phyloP scores from a whole-genome alignment of 37 sponge, comb jelly and placozoan genomes.

The Halisarca cf. caerulea region DNA sequence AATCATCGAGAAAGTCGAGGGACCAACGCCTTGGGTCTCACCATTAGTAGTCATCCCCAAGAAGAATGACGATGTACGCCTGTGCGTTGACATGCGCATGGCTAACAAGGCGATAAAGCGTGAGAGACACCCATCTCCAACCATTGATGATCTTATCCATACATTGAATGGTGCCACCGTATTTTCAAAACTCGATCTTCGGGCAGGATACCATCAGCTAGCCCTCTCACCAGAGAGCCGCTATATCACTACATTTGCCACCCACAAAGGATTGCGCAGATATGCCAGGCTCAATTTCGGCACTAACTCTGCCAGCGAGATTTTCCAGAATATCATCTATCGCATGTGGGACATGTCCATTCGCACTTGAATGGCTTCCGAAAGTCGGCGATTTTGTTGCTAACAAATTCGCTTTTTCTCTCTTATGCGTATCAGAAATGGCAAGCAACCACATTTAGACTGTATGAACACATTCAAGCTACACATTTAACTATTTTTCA shows the following conservation, averaged over 20 bases:
- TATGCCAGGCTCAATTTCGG: conserved; percentile 50
- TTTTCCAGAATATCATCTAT: conserved; percentile 42
- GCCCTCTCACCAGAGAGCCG: conserved; percentile 24
- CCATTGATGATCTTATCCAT: conserved; percentile 43
- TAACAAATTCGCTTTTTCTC: too few species aligned
- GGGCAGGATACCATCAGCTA: conserved; percentile 53
- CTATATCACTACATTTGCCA: conserved; percentile 56
- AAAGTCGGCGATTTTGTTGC: too few species aligned
- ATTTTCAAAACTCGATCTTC: conserved; percentile 45
- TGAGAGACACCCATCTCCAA: conserved; percentile 59
- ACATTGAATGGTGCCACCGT: conserved; percentile 35
- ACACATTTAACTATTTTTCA: too few species aligned
- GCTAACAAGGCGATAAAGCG: conserved; percentile 56
- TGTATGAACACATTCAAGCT: too few species aligned
- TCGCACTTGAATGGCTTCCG: too few species aligned
- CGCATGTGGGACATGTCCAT: too few species aligned
- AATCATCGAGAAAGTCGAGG: conserved; percentile 50
- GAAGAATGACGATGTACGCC: conserved; percentile 40
- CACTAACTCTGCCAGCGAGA: conserved; percentile 51
- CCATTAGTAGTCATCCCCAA: conserved; percentile 55
- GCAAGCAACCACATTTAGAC: too few species aligned
- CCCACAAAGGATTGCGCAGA: conserved; percentile 43
- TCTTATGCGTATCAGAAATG: too few species aligned
- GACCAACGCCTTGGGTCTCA: conserved; percentile 59
- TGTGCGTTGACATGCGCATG: conserved; percentile 56